Percentiles rank a stretch among this genome's conserved stretches.
Conservation (phyloP, 2,888 invertebrate genomes). For the Thelaira solivaga region DNA sequence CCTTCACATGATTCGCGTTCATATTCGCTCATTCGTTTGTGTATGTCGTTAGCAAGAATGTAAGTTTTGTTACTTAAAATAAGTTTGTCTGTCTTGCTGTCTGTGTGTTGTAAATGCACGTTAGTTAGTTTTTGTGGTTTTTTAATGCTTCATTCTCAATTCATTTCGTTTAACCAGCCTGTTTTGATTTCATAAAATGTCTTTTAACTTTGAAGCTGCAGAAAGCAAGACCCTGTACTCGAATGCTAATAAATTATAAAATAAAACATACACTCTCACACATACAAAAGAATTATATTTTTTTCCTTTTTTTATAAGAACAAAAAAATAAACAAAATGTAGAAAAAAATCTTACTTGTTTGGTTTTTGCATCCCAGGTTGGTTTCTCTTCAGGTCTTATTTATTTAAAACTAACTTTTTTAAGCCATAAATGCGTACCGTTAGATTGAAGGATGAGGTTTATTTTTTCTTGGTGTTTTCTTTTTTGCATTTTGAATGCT, state of each 20-base stretch:
- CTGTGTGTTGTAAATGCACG: constrained; percentile 32
- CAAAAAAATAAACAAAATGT: not conserved
- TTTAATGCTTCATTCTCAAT: not conserved
- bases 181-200: constrained; percentile 17
- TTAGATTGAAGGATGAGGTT: constrained; percentile 51
- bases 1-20: not conserved
- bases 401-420: constrained; percentile 31
- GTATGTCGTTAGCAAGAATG: too few relatives aligned
- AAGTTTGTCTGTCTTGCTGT: constrained; percentile 50
- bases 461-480: not conserved
- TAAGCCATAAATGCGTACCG: constrained; percentile 53
- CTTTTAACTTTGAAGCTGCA: constrained; percentile 38
- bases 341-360: constrained; percentile 36
- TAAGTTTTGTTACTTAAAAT: constrained; percentile 32
- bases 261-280: too few relatives aligned
- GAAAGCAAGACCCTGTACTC: constrained; percentile 58
- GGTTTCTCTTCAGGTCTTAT: constrained; percentile 15
- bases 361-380: constrained; percentile 32
- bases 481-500: not conserved
- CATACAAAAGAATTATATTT: constrained; percentile 2
- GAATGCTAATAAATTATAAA: constrained; percentile 62
- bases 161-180: constrained; percentile 27
- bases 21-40: not conserved
- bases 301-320: not conserved
- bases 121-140: not conserved